Conservation (phyloP, 2,888 invertebrate species). For the Apeira syringaria region DNA sequence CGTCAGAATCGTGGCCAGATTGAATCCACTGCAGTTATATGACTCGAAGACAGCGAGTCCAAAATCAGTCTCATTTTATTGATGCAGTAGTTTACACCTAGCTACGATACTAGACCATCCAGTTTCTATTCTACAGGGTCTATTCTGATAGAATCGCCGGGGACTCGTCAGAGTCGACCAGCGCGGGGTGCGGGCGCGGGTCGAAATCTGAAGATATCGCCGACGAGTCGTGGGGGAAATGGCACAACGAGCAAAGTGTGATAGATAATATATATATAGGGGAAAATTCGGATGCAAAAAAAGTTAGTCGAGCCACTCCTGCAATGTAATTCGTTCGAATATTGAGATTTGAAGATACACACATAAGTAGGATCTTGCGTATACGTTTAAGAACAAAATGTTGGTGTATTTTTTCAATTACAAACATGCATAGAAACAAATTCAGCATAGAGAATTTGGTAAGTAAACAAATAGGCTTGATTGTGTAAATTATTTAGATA, state of each 20-base stretch:
- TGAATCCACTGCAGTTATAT: background rate
- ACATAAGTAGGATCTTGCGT: too few relatives aligned
- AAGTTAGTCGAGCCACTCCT: slow-evolving; percentile 79
- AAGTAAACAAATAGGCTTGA: too few relatives aligned
- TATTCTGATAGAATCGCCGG: slow-evolving; percentile 51
- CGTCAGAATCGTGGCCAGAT: slow-evolving; percentile 6
- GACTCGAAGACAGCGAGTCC: background rate
- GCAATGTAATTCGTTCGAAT: slow-evolving; percentile 40
- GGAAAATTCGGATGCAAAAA: slow-evolving; percentile 51
- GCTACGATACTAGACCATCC: slow-evolving; percentile 17
- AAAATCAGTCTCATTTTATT: slow-evolving; percentile 5
- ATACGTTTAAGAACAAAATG: background rate
- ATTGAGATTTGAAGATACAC: slow-evolving; percentile 1
- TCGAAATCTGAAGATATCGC: slow-evolving; percentile 41
- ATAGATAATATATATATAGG: too few relatives aligned
- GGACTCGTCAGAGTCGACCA: slow-evolving; percentile 44
- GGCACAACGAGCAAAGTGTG: slow-evolving; percentile 78
- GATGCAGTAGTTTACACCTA: background rate
- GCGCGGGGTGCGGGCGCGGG: slow-evolving; percentile 73
- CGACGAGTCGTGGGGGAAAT: slow-evolving; percentile 59
- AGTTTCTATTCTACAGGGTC: slow-evolving; percentile 35
- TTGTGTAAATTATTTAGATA: too few relatives aligned
- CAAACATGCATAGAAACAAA: slow-evolving; percentile 5
- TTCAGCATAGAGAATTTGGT: background rate
- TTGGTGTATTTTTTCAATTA: slow-evolving; percentile 13